Conservation (phyloP, 2,888 invertebrate genomes). For the Pandemis corylana region DNA sequence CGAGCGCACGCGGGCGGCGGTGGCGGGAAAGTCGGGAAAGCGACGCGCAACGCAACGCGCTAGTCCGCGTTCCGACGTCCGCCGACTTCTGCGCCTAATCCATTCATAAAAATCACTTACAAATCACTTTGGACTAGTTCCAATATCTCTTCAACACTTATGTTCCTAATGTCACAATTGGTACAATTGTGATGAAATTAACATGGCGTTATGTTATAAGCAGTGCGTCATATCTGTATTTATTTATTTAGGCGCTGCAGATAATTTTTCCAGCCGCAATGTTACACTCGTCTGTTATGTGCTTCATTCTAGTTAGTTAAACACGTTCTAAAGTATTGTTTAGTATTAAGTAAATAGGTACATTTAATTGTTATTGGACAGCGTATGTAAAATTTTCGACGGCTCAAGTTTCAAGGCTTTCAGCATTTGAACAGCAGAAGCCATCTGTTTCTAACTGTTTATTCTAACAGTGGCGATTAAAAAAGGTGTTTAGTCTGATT, state of each 20-base stretch:
- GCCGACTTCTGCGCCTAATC: conserved; percentile 59
- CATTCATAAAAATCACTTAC: conserved; percentile 64
- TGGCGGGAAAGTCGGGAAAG: conserved; percentile 78
- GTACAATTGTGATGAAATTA: conserved; percentile 15
- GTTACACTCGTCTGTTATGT: not conserved
- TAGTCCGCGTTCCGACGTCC: conserved; percentile 74
- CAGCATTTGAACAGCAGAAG: conserved; percentile 40
- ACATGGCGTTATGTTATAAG: not conserved
- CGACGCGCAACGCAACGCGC: conserved; percentile 59
- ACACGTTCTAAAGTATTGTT: not conserved
- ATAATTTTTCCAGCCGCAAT: conserved; percentile 4
- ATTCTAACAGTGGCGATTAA: conserved; percentile 55
- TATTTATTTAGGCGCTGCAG: conserved; percentile 1
- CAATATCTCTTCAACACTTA: conserved; percentile 17
- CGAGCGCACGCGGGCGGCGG: conserved; percentile 54
- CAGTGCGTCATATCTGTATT: conserved; percentile 11
- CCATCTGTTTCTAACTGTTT: conserved; percentile 48
- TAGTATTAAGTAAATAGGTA: not conserved
- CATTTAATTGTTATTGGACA: conserved; percentile 24
- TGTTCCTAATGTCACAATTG: conserved; percentile 7
- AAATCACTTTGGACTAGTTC: conserved; percentile 40
- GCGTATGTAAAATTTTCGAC: conserved; percentile 28
- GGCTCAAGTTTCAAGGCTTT: conserved; percentile 44
- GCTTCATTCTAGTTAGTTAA: not conserved
- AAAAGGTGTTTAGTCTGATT: conserved; percentile 63